phyloP scores from a whole-genome alignment of 2,797 vertebrate genomes.

The Sarcoramphus papa region DNA sequence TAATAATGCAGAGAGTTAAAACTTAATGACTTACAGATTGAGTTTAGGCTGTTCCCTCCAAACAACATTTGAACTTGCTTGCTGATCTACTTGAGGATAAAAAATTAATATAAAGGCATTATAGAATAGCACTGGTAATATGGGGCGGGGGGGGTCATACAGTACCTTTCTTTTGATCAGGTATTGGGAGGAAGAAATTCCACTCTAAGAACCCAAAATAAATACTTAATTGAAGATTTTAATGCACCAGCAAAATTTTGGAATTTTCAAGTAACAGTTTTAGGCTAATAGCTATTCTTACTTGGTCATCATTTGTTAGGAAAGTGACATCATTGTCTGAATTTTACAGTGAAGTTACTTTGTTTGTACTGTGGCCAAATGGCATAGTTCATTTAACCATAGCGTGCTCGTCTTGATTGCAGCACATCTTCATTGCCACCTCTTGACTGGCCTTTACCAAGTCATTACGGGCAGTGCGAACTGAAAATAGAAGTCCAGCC shows the following conservation, averaged over 20 bases:
- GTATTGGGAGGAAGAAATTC: not conserved
- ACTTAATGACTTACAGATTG: not conserved
- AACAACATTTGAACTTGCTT: not conserved
- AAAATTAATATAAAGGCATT: not conserved
- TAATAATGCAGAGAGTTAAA: not conserved
- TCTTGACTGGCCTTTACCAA: slow-evolving; percentile 94
- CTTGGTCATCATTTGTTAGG: not conserved
- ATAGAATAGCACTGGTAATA: not conserved
- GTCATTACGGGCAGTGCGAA: slow-evolving; percentile 92
- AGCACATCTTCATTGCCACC: slow-evolving; percentile 97
- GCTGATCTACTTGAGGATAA: not conserved
- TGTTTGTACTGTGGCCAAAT: not conserved
- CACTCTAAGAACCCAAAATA: not conserved
- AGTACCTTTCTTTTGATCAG: not conserved
- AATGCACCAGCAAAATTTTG: not conserved
- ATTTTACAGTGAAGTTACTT: not conserved
- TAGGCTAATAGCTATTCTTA: not conserved
- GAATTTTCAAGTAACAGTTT: not conserved
- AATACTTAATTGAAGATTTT: not conserved
- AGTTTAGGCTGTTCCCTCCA: not conserved
- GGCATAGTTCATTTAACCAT: not conserved
- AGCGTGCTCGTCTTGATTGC: slow-evolving; percentile 54
- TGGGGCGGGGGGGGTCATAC: not conserved
- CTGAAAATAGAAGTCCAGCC: slow-evolving; percentile 98
- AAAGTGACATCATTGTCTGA: not conserved